Percentiles rank a stretch among this genome's conserved stretches.
phyloP scores from a whole-genome alignment of 2,797 vertebrate genomes.

The Gadopsis marmoratus region DNA sequence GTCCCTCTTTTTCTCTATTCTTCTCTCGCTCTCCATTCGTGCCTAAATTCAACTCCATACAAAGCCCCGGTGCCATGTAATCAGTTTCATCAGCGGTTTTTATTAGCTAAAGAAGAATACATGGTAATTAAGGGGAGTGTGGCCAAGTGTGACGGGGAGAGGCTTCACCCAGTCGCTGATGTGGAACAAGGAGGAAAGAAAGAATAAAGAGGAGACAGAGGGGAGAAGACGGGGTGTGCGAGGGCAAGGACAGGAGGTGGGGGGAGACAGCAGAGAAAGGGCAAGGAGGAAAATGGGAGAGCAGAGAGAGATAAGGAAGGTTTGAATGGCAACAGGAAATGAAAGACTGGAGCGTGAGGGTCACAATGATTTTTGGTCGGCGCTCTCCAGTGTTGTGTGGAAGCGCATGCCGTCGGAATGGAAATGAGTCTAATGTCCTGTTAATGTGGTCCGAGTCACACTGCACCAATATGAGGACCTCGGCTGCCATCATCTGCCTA shows the following conservation, averaged over 20 bases:
- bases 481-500: slow-evolving; percentile 78
- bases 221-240: slow-evolving; percentile 57
- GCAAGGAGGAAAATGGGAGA: slow-evolving; percentile 65
- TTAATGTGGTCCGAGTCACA: slow-evolving; percentile 83
- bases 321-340: slow-evolving; percentile 84
- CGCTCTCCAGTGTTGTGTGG: slow-evolving; percentile 66
- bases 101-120: slow-evolving; percentile 88
- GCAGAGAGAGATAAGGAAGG: slow-evolving; percentile 73
- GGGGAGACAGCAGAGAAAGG: slow-evolving; percentile 59
- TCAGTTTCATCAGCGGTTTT: slow-evolving; percentile 87
- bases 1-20: slow-evolving; percentile 49
- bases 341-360: slow-evolving; percentile 77
- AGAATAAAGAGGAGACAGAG: slow-evolving; percentile 57
- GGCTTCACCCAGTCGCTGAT: slow-evolving; percentile 78
- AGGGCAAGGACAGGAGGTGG: slow-evolving; percentile 58
- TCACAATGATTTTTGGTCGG: slow-evolving; percentile 75
- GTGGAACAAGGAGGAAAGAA: slow-evolving; percentile 79
- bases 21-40: slow-evolving; percentile 59
- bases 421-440: slow-evolving; percentile 84
- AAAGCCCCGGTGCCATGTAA: slow-evolving; percentile 81
- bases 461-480: slow-evolving; percentile 76
- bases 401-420: slow-evolving; percentile 73
- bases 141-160: slow-evolving; percentile 79
- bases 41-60: slow-evolving; percentile 70
- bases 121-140: slow-evolving; percentile 86